Conservation (phyloP, 2,797 vertebrate genomes). For the Falco columbarius region DNA sequence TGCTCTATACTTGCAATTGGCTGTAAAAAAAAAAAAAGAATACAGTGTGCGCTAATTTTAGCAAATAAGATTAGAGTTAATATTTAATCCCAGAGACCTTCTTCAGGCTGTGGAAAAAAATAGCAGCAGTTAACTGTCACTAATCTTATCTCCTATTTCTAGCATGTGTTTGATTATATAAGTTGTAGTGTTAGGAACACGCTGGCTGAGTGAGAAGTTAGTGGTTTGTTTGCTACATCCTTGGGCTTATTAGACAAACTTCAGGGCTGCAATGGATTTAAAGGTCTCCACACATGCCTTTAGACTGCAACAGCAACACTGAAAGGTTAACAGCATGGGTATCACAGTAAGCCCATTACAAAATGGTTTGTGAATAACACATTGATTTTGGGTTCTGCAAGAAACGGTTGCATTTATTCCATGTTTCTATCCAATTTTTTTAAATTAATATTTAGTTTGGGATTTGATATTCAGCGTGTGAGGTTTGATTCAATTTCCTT, state of each 20-base stretch:
- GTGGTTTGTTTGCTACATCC: conserved; percentile 1
- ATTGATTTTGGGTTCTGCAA: not conserved
- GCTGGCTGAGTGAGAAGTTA: not conserved
- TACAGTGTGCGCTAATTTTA: conserved; percentile 62
- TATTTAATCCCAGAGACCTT: conserved; percentile 62
- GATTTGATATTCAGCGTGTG: not conserved
- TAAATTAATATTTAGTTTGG: not conserved
- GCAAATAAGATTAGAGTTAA: conserved; percentile 71
- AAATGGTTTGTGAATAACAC: not conserved
- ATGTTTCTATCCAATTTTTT: not conserved
- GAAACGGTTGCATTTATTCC: not conserved
- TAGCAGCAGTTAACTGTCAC: conserved; percentile 58
- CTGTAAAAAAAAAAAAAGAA: conserved; percentile 41
- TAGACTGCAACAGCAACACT: not conserved
- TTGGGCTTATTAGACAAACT: not conserved
- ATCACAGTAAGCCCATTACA: not conserved
- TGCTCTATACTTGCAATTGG: conserved; percentile 26
- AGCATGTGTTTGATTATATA: conserved; percentile 54
- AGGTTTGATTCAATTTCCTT: conserved; percentile 28
- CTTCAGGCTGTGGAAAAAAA: conserved; percentile 32
- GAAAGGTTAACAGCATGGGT: not conserved
- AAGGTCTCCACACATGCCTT: not conserved
- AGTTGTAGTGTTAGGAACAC: conserved; percentile 4
- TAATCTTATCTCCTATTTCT: conserved; percentile 62
- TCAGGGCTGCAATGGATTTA: not conserved